Evolutionary conservation across 2,888 invertebrate genomes (phyloP).

Genomic region (Sialis lutaria): DNA sequence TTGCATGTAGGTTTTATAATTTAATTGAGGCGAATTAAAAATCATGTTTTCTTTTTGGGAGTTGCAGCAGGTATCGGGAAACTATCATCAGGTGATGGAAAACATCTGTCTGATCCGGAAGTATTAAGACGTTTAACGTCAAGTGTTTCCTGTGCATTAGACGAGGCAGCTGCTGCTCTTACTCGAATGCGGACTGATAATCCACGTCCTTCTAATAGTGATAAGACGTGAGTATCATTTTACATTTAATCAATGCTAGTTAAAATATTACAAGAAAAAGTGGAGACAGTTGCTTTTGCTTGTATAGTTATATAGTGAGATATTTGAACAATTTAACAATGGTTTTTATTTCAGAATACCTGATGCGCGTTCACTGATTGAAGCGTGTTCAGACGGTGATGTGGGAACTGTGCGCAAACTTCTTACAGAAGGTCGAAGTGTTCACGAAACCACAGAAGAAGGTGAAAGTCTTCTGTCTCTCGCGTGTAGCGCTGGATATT

Average conservation of each 20-base stretch:
- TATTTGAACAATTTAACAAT: neutral
- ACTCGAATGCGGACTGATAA: slow-evolving; percentile 92
- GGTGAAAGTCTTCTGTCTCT: slow-evolving; percentile 91
- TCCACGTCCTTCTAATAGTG: slow-evolving; percentile 38
- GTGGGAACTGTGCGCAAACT: slow-evolving; percentile 82
- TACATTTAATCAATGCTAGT: neutral
- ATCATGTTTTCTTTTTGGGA: neutral
- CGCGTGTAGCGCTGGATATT: slow-evolving; percentile 95
- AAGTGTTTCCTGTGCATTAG: slow-evolving; percentile 73
- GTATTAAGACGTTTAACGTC: slow-evolving; percentile 73
- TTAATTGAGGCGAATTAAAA: neutral
- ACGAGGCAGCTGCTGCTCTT: slow-evolving; percentile 91
- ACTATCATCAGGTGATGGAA: slow-evolving; percentile 61
- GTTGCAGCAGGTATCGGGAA: slow-evolving; percentile 53
- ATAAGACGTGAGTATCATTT: slow-evolving; percentile 13
- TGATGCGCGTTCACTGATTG: slow-evolving; percentile 52
- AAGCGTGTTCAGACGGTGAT: slow-evolving; percentile 90
- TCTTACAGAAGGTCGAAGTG: slow-evolving; percentile 81
- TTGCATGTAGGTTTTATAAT: neutral
- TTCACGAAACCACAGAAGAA: slow-evolving; percentile 94
- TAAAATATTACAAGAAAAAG: neutral
- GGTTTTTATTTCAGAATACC: neutral
- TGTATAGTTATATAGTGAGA: neutral
- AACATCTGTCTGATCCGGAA: slow-evolving; percentile 76
- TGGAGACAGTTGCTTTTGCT: neutral